Base-by-base conservation (phyloP, 2,797 vertebrate species). In the Smutsia gigantea region DNA sequence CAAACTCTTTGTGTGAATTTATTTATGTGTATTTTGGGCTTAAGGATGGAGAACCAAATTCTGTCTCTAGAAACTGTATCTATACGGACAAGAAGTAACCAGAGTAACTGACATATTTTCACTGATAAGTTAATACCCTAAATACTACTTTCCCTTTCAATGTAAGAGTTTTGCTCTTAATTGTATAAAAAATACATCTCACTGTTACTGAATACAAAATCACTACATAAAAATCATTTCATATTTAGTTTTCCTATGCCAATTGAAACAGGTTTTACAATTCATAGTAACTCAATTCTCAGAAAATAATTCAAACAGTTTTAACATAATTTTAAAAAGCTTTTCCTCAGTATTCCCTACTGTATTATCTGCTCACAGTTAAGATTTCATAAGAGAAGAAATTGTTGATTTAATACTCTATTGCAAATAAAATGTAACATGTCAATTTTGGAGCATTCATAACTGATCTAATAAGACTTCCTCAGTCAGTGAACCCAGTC, bases 341-440 rank as follows among this genome's bases (percentile, higher is more conserved):
- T 59, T 77, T 91, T 61, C 13, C 21, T 11, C 13, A 69, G 9
- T 85, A 90, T 84, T 74, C 34, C 83, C 37, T 77, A n/a, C 42
- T 55, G 21, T 1, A 2, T 46, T 7, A 64, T 88, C 14, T 95
- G 46, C 31, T 71, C 37, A 87, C 1, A 87, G n/a, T n/a, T 79
- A 90, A 61, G 53, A 93, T 55, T 87, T 86, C 8, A 15, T 71
- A 55, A 71, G 46, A 94, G 23, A 93, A 92, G 10, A 92, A 81
- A 92, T 18, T 79, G 7, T 72, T 85, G n/a, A 86, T 86, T 97
- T 94, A 85, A 97, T 86, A 90, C 88, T 90, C 31, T 77, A 39
- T 55, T 82, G 61, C 46, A 96, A 96, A 87, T 94, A 55, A 94
- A 90, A 94, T 71, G 5, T 4, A 85, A 19, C 23, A 0, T 79